These are phyloP conservation scores for Baccha elongata DNA, from an alignment of 2,888 invertebrate species.

Conservation along the genomic window DNA sequence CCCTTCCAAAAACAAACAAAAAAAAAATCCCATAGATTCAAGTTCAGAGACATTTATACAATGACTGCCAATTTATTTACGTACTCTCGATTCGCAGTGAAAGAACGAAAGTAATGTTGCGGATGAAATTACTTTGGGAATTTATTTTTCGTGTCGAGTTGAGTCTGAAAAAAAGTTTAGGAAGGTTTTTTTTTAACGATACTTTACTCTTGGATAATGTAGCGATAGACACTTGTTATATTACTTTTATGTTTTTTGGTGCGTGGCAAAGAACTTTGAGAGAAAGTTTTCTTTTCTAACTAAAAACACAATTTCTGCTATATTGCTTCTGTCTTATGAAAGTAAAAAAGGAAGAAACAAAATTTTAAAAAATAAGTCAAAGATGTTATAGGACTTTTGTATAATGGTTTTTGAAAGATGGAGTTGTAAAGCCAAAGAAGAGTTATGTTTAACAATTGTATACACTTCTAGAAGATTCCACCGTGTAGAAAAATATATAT, in stretches of 20 bases:
- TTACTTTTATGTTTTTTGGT: background rate
- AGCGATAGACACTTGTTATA: background rate
- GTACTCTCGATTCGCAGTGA: background rate
- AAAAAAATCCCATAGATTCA: background rate
- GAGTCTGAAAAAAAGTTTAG: constrained; percentile 15
- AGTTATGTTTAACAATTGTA: too few species aligned
- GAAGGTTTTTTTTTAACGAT: background rate
- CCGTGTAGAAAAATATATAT: too few species aligned
- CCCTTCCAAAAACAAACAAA: constrained; percentile 8
- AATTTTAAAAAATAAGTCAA: too few species aligned
- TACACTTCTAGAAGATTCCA: too few species aligned
- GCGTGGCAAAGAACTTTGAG: background rate
- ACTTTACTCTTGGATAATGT: background rate
- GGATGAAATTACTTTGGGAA: constrained; percentile 38
- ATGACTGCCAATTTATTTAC: constrained; percentile 36
- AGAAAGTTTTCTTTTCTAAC: background rate
- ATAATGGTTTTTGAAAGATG: too few species aligned
- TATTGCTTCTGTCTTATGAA: background rate
- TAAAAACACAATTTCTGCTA: background rate
- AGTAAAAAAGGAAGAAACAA: background rate
- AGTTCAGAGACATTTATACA: constrained; percentile 22
- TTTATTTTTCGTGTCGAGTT: background rate
- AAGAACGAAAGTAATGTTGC: constrained; percentile 34
- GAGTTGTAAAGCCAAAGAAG: too few species aligned
- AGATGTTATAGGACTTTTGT: too few species aligned